Conservation (phyloP, 2,797 vertebrate genomes). For the Hippocampus kuda region DNA sequence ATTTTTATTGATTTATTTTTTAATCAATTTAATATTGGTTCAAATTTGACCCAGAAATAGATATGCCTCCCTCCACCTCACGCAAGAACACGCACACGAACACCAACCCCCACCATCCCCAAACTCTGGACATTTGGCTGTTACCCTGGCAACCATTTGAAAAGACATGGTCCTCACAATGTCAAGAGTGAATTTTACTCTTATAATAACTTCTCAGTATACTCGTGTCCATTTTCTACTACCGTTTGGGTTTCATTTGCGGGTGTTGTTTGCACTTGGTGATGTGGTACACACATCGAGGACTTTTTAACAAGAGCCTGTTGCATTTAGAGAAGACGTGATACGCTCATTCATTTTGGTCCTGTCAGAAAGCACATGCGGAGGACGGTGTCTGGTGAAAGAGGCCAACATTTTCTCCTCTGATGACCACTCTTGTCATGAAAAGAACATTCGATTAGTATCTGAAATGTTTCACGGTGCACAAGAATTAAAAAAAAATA, state of each 20-base stretch:
- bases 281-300: background rate
- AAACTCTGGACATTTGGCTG: constrained; percentile 23
- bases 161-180: constrained; percentile 43
- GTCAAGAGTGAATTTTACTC: constrained; percentile 40
- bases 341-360: background rate
- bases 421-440: constrained; percentile 21
- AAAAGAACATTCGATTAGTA: constrained; percentile 38
- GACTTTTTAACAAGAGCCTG: constrained; percentile 6
- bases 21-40: constrained; percentile 27
- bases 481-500: background rate
- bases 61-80: too few relatives aligned
- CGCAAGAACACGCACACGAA: too few relatives aligned
- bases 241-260: background rate
- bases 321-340: constrained; percentile 10
- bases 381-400: constrained; percentile 2
- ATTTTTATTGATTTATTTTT: background rate
- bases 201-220: constrained; percentile 17
- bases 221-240: constrained; percentile 14
- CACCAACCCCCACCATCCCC: constrained; percentile 15
- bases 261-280: background rate
- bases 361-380: background rate
- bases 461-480: background rate
- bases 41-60: constrained; percentile 21
- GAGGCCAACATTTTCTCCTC: constrained; percentile 16
- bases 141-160: constrained; percentile 43